Conservation (phyloP, 1,140 invertebrate genomes). For the Teleopsis dalmanni region DNA sequence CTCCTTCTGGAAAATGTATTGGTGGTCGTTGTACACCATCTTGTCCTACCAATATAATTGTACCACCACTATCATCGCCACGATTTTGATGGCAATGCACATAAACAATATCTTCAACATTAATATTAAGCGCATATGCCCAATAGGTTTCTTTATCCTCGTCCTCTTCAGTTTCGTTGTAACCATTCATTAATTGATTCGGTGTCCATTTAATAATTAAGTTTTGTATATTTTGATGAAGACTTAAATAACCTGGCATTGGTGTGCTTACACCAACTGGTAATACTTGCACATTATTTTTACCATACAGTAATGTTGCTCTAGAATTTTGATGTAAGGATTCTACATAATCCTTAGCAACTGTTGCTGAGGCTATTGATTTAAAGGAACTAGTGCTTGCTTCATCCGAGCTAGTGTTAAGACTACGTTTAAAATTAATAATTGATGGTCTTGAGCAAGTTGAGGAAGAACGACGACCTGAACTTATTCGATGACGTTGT, state of each 20-base stretch:
- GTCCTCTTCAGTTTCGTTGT: conserved; percentile 57
- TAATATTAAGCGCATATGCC: conserved; percentile 85
- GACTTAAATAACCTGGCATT: conserved; percentile 84
- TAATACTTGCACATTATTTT: conserved; percentile 88
- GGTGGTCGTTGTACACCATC: conserved; percentile 90
- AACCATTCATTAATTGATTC: conserved; percentile 91
- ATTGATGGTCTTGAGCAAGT: conserved; percentile 62
- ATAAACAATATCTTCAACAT: conserved; percentile 84
- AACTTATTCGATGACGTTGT: conserved; percentile 78
- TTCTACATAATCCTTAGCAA: conserved; percentile 88
- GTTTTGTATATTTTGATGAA: conserved; percentile 72
- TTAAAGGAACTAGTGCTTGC: conserved; percentile 42
- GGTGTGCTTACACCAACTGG: conserved; percentile 53
- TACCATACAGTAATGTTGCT: conserved; percentile 89
- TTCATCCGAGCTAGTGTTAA: conserved; percentile 60
- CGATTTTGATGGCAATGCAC: conserved; percentile 89
- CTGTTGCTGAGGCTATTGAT: conserved; percentile 48
- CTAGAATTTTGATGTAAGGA: conserved; percentile 89
- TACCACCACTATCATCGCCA: conserved; percentile 62
- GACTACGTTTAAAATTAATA: conserved; percentile 60
- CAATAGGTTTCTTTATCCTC: conserved; percentile 76
- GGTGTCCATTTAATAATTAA: conserved; percentile 76
- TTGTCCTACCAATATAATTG: conserved; percentile 84
- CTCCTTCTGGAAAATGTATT: conserved; percentile 86
- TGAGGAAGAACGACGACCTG: conserved; percentile 62